Evolutionary conservation across 2,113 vertebrate species (phyloP), one percentile per base, ranked within the genome.

Genomic region (Sphaerodactylus townsendi): DNA sequence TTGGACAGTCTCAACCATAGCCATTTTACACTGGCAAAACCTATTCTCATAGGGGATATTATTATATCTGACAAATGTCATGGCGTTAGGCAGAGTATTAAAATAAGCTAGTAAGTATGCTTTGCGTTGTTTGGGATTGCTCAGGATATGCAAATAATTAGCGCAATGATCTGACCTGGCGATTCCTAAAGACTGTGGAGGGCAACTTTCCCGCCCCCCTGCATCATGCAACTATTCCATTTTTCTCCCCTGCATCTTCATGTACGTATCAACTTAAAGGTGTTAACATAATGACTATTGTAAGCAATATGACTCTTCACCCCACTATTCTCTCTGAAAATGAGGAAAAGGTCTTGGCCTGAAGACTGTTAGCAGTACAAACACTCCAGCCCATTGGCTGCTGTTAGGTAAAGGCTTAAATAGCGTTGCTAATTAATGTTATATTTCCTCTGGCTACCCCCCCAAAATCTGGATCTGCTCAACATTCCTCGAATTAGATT

Each of bases 361-460:
- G 90, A 84, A 95, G 92, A 77, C 83, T 92, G 90, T 92, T 92
- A 92, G 91, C 91, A 95, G 92, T 93, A 93, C 91, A 96, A 94
- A 95, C 92, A 94, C 89, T 94, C 72, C 41, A 85, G 82, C 71
- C 81, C 90, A 89, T 95, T 96, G 95, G 96, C 81, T 94, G 95
- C n/a, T n/a, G 94, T 86, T 90, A 96, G 92, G 94, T 96, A 95
- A 96, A 96, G 92, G 92, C 88, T 82, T 89, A 95, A 94, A 94
- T 96, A 92, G 94, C 93, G 93, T 94, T 95, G 88, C 93, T 96
- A 96, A 97, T 96, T 96, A 96, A 96, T 95, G 96, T 96, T 96
- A 94, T 94, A 95, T 96, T 96, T 96, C 95, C 91, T 95, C 89
- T 93, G 94, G 93, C 93, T 96, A 94, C 92, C 90, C 92, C n/a